Percentiles rank a stretch among this genome's conserved stretches.
These are phyloP conservation scores for Holacanthus passer DNA, from an alignment of 2,113 vertebrate species.

Conservation along the genomic window DNA sequence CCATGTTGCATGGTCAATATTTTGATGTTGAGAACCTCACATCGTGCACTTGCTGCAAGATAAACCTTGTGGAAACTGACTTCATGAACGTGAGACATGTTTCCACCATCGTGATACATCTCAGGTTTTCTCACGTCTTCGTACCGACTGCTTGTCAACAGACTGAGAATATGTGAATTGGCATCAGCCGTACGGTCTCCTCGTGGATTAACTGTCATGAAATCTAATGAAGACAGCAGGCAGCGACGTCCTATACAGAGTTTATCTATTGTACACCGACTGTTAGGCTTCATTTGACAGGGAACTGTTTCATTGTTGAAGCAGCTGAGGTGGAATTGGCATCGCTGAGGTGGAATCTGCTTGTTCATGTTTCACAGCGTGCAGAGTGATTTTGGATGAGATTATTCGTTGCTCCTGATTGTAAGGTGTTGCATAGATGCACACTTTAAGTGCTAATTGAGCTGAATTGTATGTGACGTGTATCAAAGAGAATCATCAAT, in stretches of 20 bases:
- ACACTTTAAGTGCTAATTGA: too few species aligned
- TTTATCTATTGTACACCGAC: slow-evolving; percentile 8
- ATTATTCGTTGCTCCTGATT: background rate
- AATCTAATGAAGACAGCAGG: slow-evolving; percentile 29
- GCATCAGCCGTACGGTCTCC: slow-evolving; percentile 1
- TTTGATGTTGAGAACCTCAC: background rate
- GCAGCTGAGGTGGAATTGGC: slow-evolving; percentile 25
- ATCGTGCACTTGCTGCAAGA: background rate
- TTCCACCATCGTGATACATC: slow-evolving; percentile 8
- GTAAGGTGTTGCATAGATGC: background rate
- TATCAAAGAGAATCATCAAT: too few species aligned
- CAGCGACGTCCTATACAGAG: background rate
- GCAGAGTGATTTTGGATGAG: background rate
- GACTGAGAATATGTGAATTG: slow-evolving; percentile 14
- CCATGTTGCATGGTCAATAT: background rate
- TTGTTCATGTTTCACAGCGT: slow-evolving; percentile 6
- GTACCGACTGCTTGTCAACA: slow-evolving; percentile 15
- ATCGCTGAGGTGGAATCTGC: slow-evolving; percentile 11
- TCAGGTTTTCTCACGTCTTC: slow-evolving; percentile 20
- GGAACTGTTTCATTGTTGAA: slow-evolving; percentile 13
- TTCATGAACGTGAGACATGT: background rate
- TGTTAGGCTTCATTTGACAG: background rate
- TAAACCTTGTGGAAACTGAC: background rate
- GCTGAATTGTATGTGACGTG: too few species aligned
- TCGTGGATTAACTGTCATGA: background rate